Evolutionary conservation across 2,797 vertebrate genomes (phyloP).

Genomic region (Xiphophorus birchmanni): DNA sequence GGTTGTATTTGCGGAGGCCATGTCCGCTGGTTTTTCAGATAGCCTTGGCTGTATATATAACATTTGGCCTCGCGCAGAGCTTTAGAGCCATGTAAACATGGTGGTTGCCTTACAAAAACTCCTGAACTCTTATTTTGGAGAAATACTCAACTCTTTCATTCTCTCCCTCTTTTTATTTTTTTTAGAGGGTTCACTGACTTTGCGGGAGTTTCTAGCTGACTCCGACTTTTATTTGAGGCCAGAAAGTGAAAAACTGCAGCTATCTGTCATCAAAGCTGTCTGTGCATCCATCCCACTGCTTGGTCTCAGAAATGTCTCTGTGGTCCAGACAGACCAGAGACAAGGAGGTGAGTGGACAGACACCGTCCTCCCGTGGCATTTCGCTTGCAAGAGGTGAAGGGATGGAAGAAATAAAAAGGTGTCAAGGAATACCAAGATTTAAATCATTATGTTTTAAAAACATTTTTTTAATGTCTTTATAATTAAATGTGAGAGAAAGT

Average conservation of each 20-base stretch:
- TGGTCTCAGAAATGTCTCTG: slow-evolving; percentile 60
- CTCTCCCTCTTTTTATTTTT: slow-evolving; percentile 2
- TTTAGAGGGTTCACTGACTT: slow-evolving; percentile 50
- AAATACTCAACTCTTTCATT: slow-evolving; percentile 46
- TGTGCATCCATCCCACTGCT: slow-evolving; percentile 44
- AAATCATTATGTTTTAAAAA: not conserved
- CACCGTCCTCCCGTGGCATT: slow-evolving; percentile 61
- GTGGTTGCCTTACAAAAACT: slow-evolving; percentile 74
- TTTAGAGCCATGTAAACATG: slow-evolving; percentile 76
- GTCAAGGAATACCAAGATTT: not conserved
- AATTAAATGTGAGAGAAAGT: not conserved
- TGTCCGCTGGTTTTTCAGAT: slow-evolving; percentile 79
- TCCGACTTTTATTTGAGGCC: slow-evolving; percentile 14
- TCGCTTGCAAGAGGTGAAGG: slow-evolving; percentile 58
- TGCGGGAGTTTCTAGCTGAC: slow-evolving; percentile 59
- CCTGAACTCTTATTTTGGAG: slow-evolving; percentile 64
- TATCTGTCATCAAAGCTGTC: slow-evolving; percentile 60
- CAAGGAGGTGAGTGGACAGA: slow-evolving; percentile 66
- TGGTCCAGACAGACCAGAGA: slow-evolving; percentile 69
- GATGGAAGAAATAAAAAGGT: slow-evolving; percentile 61
- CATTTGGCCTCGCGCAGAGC: slow-evolving; percentile 77
- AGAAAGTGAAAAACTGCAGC: slow-evolving; percentile 48
- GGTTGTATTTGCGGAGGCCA: slow-evolving; percentile 78
- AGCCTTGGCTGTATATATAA: slow-evolving; percentile 80
- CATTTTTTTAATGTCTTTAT: not conserved